phyloP scores from a whole-genome alignment of 2,797 vertebrate genomes.

The Xiphorhynchus erythropygius region DNA sequence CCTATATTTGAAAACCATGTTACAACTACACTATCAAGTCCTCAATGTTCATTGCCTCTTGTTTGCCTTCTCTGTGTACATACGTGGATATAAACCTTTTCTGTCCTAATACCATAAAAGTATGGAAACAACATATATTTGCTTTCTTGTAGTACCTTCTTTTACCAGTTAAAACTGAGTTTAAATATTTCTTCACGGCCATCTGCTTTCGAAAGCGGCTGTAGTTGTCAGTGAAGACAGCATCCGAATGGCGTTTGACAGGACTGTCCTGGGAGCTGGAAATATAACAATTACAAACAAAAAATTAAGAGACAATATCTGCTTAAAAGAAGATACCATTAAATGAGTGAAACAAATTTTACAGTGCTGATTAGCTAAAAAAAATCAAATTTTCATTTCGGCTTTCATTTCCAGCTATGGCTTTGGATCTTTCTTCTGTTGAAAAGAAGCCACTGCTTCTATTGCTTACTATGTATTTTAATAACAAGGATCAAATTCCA shows the following conservation, averaged over 20 bases:
- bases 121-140: not conserved
- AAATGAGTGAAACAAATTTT: not conserved
- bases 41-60: not conserved
- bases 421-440: not conserved
- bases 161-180: constrained; percentile 91
- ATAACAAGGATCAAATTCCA: not conserved
- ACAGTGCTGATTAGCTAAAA: not conserved
- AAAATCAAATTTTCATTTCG: not conserved
- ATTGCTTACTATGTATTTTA: not conserved
- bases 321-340: not conserved
- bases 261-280: constrained; percentile 82
- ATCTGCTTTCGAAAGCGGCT: constrained; percentile 95
- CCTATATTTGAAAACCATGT: not conserved
- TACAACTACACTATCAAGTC: not conserved
- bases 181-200: constrained; percentile 96
- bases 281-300: constrained; percentile 34
- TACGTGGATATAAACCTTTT: not conserved
- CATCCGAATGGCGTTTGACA: constrained; percentile 93
- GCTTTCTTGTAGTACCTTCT: constrained; percentile 82
- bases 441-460: not conserved
- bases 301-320: fast-evolving
- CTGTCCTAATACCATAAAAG: not conserved
- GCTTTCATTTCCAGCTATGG: not conserved
- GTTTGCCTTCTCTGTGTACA: not conserved
- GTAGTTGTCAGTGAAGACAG: constrained; percentile 96